These are phyloP conservation scores for Hypsopygia costalis DNA, from an alignment of 2,888 invertebrate species.

Conservation along the genomic window DNA sequence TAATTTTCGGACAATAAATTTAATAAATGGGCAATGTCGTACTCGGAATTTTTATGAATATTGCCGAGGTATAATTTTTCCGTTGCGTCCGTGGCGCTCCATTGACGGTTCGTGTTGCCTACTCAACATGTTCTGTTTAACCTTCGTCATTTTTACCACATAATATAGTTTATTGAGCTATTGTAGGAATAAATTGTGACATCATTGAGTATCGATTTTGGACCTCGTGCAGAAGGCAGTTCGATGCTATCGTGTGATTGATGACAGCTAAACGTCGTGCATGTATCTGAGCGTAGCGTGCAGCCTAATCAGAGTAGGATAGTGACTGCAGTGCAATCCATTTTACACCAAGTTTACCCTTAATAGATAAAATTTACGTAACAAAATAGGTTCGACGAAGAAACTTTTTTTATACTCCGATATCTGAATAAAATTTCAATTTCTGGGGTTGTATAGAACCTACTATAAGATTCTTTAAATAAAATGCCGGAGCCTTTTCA, in stretches of 20 bases:
- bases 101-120: neutral
- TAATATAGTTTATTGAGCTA: too few relatives aligned
- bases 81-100: neutral
- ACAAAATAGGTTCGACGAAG: too few relatives aligned
- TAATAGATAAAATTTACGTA: too few relatives aligned
- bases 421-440: too few relatives aligned
- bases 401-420: too few relatives aligned
- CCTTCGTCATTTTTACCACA: constrained; percentile 1
- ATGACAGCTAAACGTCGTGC: neutral
- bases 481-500: too few relatives aligned
- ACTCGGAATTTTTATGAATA: constrained; percentile 7
- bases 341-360: neutral
- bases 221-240: neutral
- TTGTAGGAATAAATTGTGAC: neutral
- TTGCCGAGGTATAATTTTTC: neutral
- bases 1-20: constrained; percentile 7
- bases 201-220: neutral
- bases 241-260: neutral
- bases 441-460: too few relatives aligned
- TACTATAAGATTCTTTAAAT: too few relatives aligned
- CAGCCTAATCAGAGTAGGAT: neutral
- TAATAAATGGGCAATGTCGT: constrained; percentile 7
- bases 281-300: neutral
- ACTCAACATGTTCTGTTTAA: constrained; percentile 1
- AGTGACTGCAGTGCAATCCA: neutral